These are phyloP conservation scores for Caenorhabditis drosophilae DNA, from an alignment of 2,888 invertebrate genomes.

Conservation along the genomic window DNA sequence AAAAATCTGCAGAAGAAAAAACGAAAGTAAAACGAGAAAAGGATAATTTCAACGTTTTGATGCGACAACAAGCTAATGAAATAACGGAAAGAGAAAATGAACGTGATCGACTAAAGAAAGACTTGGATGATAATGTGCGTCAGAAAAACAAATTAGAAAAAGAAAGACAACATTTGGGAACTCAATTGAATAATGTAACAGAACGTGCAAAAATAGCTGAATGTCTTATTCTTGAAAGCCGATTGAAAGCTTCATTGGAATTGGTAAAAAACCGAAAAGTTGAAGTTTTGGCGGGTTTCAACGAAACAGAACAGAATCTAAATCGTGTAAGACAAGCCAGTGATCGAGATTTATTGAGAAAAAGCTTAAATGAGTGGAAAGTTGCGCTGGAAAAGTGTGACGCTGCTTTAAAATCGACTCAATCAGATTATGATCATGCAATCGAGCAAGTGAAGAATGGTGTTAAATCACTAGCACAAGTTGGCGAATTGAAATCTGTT, in stretches of 20 bases:
- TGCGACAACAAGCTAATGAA: constrained; percentile 28
- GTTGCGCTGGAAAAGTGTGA: constrained; percentile 37
- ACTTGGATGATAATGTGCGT: constrained; percentile 20
- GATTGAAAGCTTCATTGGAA: constrained; percentile 18
- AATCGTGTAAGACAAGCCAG: constrained; percentile 31
- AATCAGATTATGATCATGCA: constrained; percentile 37
- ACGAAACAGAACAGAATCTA: constrained; percentile 39
- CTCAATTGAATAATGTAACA: constrained; percentile 13
- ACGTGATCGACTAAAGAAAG: constrained; percentile 20
- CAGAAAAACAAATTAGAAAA: constrained; percentile 27
- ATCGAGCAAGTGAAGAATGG: constrained; percentile 44
- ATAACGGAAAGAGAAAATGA: constrained; percentile 21
- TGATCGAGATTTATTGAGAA: constrained; percentile 37
- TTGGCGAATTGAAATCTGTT: constrained; percentile 30
- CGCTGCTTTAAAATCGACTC: constrained; percentile 15
- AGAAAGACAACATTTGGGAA: constrained; percentile 29
- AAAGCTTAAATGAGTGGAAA: constrained; percentile 42
- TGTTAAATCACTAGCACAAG: constrained; percentile 31
- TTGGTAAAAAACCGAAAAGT: constrained; percentile 33
- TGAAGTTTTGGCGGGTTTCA: constrained; percentile 21
- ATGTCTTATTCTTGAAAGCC: constrained; percentile 23
- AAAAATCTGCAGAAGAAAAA: constrained; percentile 49
- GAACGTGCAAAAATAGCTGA: constrained; percentile 41
- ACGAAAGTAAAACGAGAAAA: constrained; percentile 45
- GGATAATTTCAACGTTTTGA: constrained; percentile 26